Evolutionary conservation across 2,888 invertebrate species (phyloP).

Genomic region (Agrotis exclamationis): DNA sequence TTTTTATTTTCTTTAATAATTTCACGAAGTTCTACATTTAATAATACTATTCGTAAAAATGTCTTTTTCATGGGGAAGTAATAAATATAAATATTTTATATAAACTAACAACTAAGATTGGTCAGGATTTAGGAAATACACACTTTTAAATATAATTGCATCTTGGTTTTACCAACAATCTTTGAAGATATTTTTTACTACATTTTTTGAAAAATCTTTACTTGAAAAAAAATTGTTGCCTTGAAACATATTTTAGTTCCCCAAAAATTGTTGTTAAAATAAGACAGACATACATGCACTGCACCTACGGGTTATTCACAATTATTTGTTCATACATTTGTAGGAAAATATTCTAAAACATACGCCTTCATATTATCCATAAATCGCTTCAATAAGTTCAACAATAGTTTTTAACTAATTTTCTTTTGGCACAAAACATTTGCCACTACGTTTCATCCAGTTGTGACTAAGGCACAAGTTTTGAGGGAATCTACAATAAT

Average conservation of each 20-base stretch:
- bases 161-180: constrained; percentile 65
- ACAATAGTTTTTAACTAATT: constrained; percentile 68
- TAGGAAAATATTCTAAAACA: constrained; percentile 69
- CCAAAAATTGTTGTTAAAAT: constrained; percentile 54
- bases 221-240: neutral
- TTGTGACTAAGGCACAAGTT: constrained; percentile 87
- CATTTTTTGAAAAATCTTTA: neutral
- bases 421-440: constrained; percentile 80
- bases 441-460: constrained; percentile 75
- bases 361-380: constrained; percentile 56
- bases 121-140: constrained; percentile 89
- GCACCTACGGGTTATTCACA: constrained; percentile 69
- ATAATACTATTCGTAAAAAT: constrained; percentile 91
- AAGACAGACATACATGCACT: constrained; percentile 55
- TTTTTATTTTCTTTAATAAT: constrained; percentile 65
- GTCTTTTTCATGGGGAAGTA: constrained; percentile 88
- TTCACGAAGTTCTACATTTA: constrained; percentile 89
- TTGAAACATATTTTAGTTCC: neutral
- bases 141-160: constrained; percentile 78
- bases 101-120: constrained; percentile 88
- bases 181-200: constrained; percentile 26
- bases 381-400: constrained; percentile 69
- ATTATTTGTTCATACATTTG: constrained; percentile 66
- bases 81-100: constrained; percentile 88
- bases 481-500: constrained; percentile 73